phyloP scores from a whole-genome alignment of 2,888 invertebrate genomes.

The Papilio demoleus region DNA sequence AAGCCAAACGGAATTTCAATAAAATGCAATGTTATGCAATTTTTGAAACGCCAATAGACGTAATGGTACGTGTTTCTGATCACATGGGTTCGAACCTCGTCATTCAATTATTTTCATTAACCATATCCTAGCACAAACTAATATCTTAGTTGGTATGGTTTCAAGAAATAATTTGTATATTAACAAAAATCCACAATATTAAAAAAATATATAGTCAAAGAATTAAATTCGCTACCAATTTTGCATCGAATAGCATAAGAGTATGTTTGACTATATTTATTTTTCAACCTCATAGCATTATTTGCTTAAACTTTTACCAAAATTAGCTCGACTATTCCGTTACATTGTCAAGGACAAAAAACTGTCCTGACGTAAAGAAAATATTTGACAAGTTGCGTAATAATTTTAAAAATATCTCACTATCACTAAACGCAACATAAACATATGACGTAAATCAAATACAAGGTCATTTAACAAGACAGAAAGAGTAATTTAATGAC shows the following conservation, averaged over 20 bases:
- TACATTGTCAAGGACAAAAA: background rate
- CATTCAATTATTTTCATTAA: too few relatives aligned
- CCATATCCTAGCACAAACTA: too few relatives aligned
- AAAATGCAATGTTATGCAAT: slow-evolving; percentile 2
- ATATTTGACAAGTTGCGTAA: slow-evolving; percentile 7
- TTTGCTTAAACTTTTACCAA: background rate
- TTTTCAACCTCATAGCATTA: too few relatives aligned
- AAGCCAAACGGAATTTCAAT: background rate
- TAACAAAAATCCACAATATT: too few relatives aligned
- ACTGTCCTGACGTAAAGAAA: background rate
- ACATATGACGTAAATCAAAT: background rate
- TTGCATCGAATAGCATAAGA: background rate
- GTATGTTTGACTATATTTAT: too few relatives aligned
- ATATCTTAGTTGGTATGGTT: too few relatives aligned
- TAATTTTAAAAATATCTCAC: background rate
- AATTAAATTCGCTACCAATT: background rate
- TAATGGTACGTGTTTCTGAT: too few relatives aligned
- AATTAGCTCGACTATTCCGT: background rate
- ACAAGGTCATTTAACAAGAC: background rate
- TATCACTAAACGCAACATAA: background rate
- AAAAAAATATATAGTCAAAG: background rate
- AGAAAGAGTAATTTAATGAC: background rate
- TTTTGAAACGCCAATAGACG: too few relatives aligned
- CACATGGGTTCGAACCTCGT: too few relatives aligned
- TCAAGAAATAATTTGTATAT: too few relatives aligned